Evolutionary conservation across 2,113 vertebrate genomes (phyloP), one percentile per base, ranked within the genome.

Genomic region (Brachionichthys hirsutus): DNA sequence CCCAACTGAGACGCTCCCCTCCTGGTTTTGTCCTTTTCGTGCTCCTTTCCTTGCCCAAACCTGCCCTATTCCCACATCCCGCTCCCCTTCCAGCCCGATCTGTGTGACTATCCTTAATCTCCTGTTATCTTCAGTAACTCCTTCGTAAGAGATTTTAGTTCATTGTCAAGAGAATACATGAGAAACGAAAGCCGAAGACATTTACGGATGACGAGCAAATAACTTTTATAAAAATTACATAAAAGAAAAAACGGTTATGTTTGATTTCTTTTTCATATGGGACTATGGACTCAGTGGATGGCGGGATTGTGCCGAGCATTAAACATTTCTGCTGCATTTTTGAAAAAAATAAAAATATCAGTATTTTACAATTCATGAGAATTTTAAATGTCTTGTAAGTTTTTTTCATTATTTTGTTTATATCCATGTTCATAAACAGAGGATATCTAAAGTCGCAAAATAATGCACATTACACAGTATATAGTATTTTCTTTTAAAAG

Each of bases 271-370:
- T 93, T 90, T 90, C 89, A 90, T 93, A 90, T 93, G 83, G 87
- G 91, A 93, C 89, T 92, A 90, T 90, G 90, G 91, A 93, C 93
- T 94, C 93, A 94, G 93, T 83, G 90, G 91, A 92, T 93, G 93
- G 92, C 92, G 91, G 89, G 93, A 94, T 93, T 95, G 93, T 94
- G 92, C 93, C 90, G 87, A 93, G 92, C 93, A 94, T 93, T 93
- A 94, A 88, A 91, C 92, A 95, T 91, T 95, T 95, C 93, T 94
- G 93, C 94, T 92, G 91, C 93, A 93, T 95, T 96, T 96, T 95
- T 95, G 87, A 88, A 85, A 86, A n/a, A 96, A 50, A 94, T 95
- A 95, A 96, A 88, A 96, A 93, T 94, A 95, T 93, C 91, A 94
- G 92, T 88, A 93, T 95, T 95, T 96, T 96, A 88, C 87, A 87